Base-by-base conservation (phyloP, 1,140 invertebrate genomes). In the Achatina immaculata region DNA sequence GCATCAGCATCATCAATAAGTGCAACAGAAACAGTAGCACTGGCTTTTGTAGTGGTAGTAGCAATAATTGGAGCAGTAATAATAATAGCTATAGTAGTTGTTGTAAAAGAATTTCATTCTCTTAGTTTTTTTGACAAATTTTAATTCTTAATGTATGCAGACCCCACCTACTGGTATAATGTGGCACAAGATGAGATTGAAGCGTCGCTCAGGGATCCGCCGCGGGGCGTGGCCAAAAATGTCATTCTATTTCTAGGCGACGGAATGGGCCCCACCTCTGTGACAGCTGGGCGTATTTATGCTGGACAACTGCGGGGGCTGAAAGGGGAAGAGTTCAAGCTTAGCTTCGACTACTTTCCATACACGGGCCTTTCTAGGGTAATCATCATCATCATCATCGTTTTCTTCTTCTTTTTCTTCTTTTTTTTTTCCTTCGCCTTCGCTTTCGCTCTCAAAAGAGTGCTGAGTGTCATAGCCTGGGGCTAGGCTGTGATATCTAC, bases 201-300 rank as follows among this genome's bases (percentile, higher is more conserved):
- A 0, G 6, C 1, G 21, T 24, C 68, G n/a, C 36, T 69, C 0
- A n/a, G 7, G 24, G 16, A 40, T 40, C 9, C 24, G 31, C 68
- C 9, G 16, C 7, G 6, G 68, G 68, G 68, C 36, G 68, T 69
- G 0, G 97, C 97, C 0, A 96, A 95, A 90, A 98, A 98, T 90
- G 94, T 98, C 0, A 96, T 98, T 36, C 83, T 98, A 0, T 98
- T 98, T 87, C 92, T 98, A 19, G 97, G 97, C 0, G 97, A 98
- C 88, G 97, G 97, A 0, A 98, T 99, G 97, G 96, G 97, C 9
- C 93, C 96, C 0, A 94, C 96, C 45, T 98, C 97, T 0, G 93
- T 97, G 31, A 97, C 96, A 0, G 96, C 97, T 0, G 94, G 95
- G 0, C 92, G 97, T 79, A 95, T 96, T 73, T 92, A 94, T 73